Percentiles rank a stretch among this genome's conserved stretches.
These are phyloP conservation scores for Seladonia tumulorum DNA, from an alignment of 2,888 invertebrate genomes.

Conservation along the genomic window DNA sequence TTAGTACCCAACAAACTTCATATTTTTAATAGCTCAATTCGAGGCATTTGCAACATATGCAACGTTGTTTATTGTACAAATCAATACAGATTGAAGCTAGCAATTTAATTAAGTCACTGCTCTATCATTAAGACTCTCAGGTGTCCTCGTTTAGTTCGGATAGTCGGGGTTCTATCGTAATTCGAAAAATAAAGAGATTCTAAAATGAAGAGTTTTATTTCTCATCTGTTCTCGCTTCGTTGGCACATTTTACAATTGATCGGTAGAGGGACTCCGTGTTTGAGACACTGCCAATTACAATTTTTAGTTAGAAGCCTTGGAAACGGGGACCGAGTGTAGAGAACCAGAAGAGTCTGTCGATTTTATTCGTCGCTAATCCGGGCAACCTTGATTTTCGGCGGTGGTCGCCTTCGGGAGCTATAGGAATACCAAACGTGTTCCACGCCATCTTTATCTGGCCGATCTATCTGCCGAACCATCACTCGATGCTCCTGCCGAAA, in stretches of 20 bases:
- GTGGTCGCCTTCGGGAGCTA: conserved; percentile 60
- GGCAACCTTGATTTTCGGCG: conserved; percentile 73
- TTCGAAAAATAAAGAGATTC: too few relatives aligned
- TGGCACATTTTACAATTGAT: background rate
- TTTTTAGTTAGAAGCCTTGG: conserved; percentile 12
- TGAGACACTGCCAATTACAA: background rate
- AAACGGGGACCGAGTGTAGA: conserved; percentile 14
- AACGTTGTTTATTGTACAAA: too few relatives aligned
- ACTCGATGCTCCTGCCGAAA: conserved; percentile 38
- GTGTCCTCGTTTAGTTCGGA: too few relatives aligned
- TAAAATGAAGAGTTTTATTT: too few relatives aligned
- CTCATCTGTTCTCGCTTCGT: too few relatives aligned
- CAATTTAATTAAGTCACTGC: too few relatives aligned
- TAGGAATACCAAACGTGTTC: conserved; percentile 62
- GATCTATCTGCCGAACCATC: conserved; percentile 57
- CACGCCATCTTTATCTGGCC: conserved; percentile 52
- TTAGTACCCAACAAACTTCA: too few relatives aligned
- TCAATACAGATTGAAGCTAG: too few relatives aligned
- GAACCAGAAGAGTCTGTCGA: conserved; percentile 45
- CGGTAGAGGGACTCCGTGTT: background rate
- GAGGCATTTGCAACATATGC: too few relatives aligned
- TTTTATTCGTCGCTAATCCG: conserved; percentile 70
- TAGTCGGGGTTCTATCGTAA: too few relatives aligned
- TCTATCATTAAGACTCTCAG: too few relatives aligned
- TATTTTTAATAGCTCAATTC: too few relatives aligned